Percentiles rank a stretch among this genome's conserved stretches.
phyloP scores from a whole-genome alignment of 2,888 invertebrate genomes.

The Microctonus aethiopoides region DNA sequence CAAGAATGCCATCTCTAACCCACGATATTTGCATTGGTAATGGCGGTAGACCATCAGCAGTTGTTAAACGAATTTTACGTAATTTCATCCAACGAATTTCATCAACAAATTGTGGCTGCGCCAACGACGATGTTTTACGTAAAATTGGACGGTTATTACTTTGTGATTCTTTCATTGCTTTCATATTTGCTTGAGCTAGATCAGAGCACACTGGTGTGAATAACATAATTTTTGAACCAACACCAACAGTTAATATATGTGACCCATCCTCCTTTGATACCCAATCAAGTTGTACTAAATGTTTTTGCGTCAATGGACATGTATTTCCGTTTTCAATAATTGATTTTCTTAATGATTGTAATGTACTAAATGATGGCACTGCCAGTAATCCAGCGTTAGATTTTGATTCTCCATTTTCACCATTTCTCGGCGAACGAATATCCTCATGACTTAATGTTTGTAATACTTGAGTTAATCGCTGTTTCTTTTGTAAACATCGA shows the following conservation, averaged over 20 bases:
- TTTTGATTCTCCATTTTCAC: constrained; percentile 64
- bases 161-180: constrained; percentile 89
- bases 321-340: constrained; percentile 93
- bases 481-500: constrained; percentile 83
- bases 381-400: constrained; percentile 74
- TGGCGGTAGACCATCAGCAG: constrained; percentile 95
- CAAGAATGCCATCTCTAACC: constrained; percentile 97
- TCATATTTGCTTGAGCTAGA: constrained; percentile 92
- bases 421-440: constrained; percentile 72
- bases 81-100: constrained; percentile 98
- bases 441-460: constrained; percentile 87
- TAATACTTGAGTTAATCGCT: constrained; percentile 82
- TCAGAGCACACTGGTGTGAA: constrained; percentile 96
- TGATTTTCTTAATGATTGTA: constrained; percentile 87
- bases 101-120: constrained; percentile 88
- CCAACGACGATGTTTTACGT: constrained; percentile 90
- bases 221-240: constrained; percentile 91
- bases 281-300: constrained; percentile 97
- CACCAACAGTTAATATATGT: constrained; percentile 95
- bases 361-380: constrained; percentile 90
- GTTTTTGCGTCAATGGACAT: constrained; percentile 90
- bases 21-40: constrained; percentile 99
- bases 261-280: constrained; percentile 99
- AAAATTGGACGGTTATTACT: constrained; percentile 86
- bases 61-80: constrained; percentile 87